phyloP scores from a whole-genome alignment of 2,113 vertebrate species.

The Alethe diademata region DNA sequence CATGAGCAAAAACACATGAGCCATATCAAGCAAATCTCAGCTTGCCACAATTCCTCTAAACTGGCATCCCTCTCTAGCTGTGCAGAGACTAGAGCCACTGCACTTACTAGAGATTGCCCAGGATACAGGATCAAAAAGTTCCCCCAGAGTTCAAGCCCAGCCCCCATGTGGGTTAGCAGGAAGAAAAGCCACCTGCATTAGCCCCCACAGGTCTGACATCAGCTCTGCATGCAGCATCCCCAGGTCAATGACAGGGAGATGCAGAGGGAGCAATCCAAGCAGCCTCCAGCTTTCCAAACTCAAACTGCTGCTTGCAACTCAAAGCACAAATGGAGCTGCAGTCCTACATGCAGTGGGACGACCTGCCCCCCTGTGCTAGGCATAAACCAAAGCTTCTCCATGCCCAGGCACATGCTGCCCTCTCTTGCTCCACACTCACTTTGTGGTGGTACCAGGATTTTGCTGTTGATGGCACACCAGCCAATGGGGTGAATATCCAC shows the following conservation, averaged over 20 bases:
- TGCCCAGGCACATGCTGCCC: background rate
- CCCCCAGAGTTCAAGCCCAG: background rate
- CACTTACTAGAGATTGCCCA: background rate
- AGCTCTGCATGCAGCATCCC: background rate
- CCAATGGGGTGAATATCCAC: constrained; percentile 93
- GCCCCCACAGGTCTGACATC: background rate
- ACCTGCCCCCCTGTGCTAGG: background rate
- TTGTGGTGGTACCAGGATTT: constrained; percentile 92
- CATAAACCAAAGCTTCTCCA: background rate
- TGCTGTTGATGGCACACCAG: constrained; percentile 94
- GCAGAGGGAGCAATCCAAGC: background rate
- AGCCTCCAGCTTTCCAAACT: background rate
- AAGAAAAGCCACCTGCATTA: background rate
- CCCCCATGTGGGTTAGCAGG: background rate
- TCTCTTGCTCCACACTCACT: constrained; percentile 72
- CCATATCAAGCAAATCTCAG: background rate
- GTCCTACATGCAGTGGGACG: background rate
- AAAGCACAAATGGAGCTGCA: background rate
- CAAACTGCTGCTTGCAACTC: background rate
- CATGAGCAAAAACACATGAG: accelerated
- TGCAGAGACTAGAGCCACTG: background rate
- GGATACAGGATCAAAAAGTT: background rate
- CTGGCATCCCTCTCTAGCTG: background rate
- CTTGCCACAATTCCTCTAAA: background rate
- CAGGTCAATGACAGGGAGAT: background rate